Conservation (phyloP, 2,113 vertebrate genomes). For the Clarias gariepinus region DNA sequence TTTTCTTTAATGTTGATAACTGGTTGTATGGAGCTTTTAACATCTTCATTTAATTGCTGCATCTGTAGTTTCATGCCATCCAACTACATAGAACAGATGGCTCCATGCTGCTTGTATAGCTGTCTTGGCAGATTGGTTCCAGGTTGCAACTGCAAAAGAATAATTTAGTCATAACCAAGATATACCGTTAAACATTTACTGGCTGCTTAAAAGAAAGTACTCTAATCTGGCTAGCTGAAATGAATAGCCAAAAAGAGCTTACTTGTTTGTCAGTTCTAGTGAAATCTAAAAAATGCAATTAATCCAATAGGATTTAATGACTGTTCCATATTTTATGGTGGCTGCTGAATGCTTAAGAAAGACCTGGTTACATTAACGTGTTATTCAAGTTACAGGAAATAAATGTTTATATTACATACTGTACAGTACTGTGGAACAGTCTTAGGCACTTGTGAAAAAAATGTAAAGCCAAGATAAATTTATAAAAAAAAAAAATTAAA, state of each 20-base stretch:
- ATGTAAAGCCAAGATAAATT: not conserved
- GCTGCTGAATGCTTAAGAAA: not conserved
- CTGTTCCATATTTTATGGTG: not conserved
- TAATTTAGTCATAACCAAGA: not conserved
- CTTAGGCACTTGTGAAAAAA: not conserved
- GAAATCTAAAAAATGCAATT: slow-evolving; percentile 14
- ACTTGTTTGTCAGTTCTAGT: not conserved
- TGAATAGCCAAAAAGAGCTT: not conserved
- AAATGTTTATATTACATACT: not conserved
- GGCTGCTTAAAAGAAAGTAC: not conserved
- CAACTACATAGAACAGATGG: not conserved
- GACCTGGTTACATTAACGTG: not conserved
- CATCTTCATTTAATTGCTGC: not conserved
- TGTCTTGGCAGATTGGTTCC: not conserved
- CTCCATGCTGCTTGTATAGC: not conserved
- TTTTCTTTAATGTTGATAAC: not conserved
- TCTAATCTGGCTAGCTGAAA: not conserved
- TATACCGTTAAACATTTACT: not conserved
- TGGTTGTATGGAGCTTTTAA: not conserved
- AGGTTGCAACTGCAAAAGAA: not conserved
- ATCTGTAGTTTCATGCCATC: not conserved
- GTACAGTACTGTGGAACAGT: not conserved
- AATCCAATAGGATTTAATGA: not conserved
- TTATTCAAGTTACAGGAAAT: not conserved
- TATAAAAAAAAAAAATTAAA: not conserved